Evolutionary conservation across 2,113 vertebrate genomes (phyloP), one percentile per base, ranked within the genome.

Genomic region (Nothocercus nigrocapillus): DNA sequence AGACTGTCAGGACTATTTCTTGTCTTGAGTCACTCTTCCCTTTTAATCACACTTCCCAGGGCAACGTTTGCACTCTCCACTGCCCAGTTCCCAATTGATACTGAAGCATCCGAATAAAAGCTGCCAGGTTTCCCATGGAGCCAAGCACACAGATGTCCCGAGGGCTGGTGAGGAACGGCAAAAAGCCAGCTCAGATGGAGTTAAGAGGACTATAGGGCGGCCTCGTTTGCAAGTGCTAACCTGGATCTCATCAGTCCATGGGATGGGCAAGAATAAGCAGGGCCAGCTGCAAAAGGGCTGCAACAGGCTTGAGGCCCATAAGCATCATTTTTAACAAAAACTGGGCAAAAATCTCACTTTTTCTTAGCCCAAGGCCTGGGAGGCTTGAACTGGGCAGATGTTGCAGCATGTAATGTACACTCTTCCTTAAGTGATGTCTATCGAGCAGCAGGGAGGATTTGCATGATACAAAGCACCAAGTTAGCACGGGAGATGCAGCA

Each of bases 361-460:
- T 28, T 17, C 34, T 86, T 19, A 51, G 15, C 58, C 34, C 70
- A 28, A 24, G 36, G 56, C 59, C 89, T 36, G 54, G 47, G 63
- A 81, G 38, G 7, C 32, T 61, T 42, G 40, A 63, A 32, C 25
- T 2, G 30, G 34, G 56, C 77, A 70, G 62, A 63, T 56, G 25
- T 2, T 32, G 47, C 45, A 68, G 76, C 28, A 3, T 1, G 6
- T 17, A 24, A 49, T 0, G 1, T 2, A 4, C 5, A 0, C 40
- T 30, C 44, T 56, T 21, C n/a, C 64, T 20, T 3, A 40, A 83
- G 64, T n/a, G 24, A 40, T 1, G n/a, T 38, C 63, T n/a, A 14
- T 47, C 47, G 6, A 7, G 80, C 34, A 2, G 0, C 18, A 2
- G 54, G 79, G 19, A 34, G 64, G 56, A 19, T 40, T 38, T 8